Percentiles rank a stretch among this genome's conserved stretches.
phyloP scores from a whole-genome alignment of 1,140 invertebrate genomes.

The Trichonephila clavipes region DNA sequence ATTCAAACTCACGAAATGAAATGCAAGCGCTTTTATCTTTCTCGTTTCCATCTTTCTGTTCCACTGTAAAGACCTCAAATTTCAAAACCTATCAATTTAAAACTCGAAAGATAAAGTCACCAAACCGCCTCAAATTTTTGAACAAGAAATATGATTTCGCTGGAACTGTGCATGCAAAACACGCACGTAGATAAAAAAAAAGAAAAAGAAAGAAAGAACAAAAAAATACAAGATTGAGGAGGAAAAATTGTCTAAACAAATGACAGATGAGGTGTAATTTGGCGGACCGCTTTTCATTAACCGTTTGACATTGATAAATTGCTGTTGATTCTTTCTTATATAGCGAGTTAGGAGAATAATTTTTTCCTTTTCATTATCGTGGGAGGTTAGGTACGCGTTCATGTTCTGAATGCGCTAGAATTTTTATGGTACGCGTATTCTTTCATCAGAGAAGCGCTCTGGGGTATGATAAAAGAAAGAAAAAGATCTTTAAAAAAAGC shows the following conservation, averaged over 20 bases:
- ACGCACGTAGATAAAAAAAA: slow-evolving; percentile 50
- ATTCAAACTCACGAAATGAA: no score
- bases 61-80: background rate
- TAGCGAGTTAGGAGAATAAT: slow-evolving; percentile 59
- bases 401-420: slow-evolving; percentile 51
- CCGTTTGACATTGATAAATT: slow-evolving; percentile 75
- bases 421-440: slow-evolving; percentile 28
- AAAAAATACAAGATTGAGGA: slow-evolving; percentile 57
- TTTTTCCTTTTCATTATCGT: slow-evolving; percentile 47
- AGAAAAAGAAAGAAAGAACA: slow-evolving; percentile 26
- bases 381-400: slow-evolving; percentile 41
- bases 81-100: slow-evolving; percentile 32
- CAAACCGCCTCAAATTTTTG: slow-evolving; percentile 33
- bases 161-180: slow-evolving; percentile 49
- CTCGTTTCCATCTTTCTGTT: background rate
- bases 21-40: background rate
- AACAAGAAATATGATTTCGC: slow-evolving; percentile 64
- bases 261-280: slow-evolving; percentile 76
- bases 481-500: slow-evolving; percentile 31
- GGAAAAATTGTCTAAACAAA: slow-evolving; percentile 75
- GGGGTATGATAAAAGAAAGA: background rate
- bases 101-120: slow-evolving; percentile 12
- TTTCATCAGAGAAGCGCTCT: slow-evolving; percentile 9
- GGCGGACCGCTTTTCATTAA: slow-evolving; percentile 74
- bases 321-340: slow-evolving; percentile 75